These are phyloP conservation scores for Eidolon dupreanum DNA, from an alignment of 2,797 vertebrate genomes.

Conservation along the genomic window DNA sequence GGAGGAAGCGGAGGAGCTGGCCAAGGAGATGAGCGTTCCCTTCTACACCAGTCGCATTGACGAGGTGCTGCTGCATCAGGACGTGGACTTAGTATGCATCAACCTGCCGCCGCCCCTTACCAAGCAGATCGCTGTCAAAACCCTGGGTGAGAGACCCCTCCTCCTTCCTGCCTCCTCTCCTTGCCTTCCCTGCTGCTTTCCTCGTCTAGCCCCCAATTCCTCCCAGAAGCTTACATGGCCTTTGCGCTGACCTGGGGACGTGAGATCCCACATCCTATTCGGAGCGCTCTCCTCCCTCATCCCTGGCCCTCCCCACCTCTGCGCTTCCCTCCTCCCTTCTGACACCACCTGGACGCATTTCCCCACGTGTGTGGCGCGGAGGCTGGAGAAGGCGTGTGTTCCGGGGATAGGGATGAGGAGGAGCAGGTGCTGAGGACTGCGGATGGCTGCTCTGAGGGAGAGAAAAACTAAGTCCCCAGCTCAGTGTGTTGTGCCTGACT, in stretches of 20 bases:
- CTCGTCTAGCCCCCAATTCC: neutral
- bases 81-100: constrained; percentile 98
- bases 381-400: neutral
- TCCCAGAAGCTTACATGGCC: neutral
- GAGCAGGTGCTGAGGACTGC: neutral
- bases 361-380: constrained; percentile 21
- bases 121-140: constrained; percentile 97
- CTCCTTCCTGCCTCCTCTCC: neutral
- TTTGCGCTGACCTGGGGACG: neutral
- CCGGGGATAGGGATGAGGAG: neutral
- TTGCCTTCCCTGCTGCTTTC: neutral
- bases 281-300: neutral
- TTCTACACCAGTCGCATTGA: constrained; percentile 99
- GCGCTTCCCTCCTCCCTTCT: neutral
- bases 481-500: neutral
- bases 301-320: neutral
- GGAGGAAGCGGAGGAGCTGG: constrained; percentile 98
- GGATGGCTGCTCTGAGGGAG: neutral
- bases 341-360: constrained; percentile 31
- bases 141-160: constrained; percentile 91
- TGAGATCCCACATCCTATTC: neutral
- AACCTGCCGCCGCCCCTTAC: constrained; percentile 98
- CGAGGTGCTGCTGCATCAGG: constrained; percentile 97
- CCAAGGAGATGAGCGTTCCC: constrained; percentile 97
- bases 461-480: constrained; percentile 46